Base-by-base conservation (phyloP, 2,888 invertebrate genomes). In the Heteromyza rotundicornis region DNA sequence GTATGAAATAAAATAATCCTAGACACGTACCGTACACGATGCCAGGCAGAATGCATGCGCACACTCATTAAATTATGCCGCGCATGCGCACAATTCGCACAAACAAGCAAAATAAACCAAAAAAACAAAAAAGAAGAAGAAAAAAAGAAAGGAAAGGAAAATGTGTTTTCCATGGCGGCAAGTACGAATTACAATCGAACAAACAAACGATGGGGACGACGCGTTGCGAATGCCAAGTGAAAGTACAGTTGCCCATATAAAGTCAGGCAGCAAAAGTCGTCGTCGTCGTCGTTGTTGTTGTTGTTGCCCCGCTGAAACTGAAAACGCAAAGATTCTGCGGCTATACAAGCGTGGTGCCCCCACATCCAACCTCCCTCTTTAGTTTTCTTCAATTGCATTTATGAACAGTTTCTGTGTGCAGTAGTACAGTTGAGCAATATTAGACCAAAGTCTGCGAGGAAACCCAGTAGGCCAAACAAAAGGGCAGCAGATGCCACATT, bases 41-140 rank as follows among this genome's bases (percentile, higher is more conserved):
- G 24, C 47, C 14, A 40, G 2, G 47, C 47, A n/a, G 20, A 20
- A 3, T 47, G 47, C 58, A 32, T 24, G 16, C 24, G 22, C 40
- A 22, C n/a, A 27, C 57, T 61, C 44, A 51, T 51, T 60, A 56
- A 47, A 24, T 60, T 60, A 56, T 60, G 60, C 56, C 24, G 51
- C 24, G 56, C 60, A 57, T 61, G 60, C 60, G 60, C 57, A 55
- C 55, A 60, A 60, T 60, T 60, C 55, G 36, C 40, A 40, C 5
- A 27, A 7, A 27, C 5, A 27, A 27, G 10, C 27, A 27, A 27
- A n/a, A n/a, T n/a, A n/a, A n/a, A n/a, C 27, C 5, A 27, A 5
- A 27, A 27, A 5, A 27, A 27, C 27, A 27, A 7, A 7, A 27
- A 27, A 5, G 27, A 27, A 27, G 40, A 40, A 40, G 40, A 10